Evolutionary conservation across 2,888 invertebrate species (phyloP), one percentile per base, ranked within the genome.

Genomic region (Linnaemya vulpina): DNA sequence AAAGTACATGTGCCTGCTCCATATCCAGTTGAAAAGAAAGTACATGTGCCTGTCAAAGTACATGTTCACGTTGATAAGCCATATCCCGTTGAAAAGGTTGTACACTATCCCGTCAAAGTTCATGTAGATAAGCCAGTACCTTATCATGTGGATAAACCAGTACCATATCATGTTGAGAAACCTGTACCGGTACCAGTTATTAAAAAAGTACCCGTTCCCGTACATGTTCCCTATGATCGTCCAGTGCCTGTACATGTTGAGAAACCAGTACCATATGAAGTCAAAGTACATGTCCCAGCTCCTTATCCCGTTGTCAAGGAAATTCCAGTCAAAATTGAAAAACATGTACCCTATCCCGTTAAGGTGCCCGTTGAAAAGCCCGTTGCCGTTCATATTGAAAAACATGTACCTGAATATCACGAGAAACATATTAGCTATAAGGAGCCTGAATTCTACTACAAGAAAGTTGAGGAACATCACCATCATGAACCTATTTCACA

Each of bases 1-100:
- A 96, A 96, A 92, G 96, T 96, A 46, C 95, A 94, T 91, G 95
- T 96, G 3, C 95, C 95, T 87, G 96, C 95, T 91, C 96, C 95
- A 86, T 96, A 95, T 93, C 96, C 96, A 68, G 95, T 95, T 1
- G 92, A 94, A 86, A 95, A 95, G 92, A 94, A 94, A 88, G 94
- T 95, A 73, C 94, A 94, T 83, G 92, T 92, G 88, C 95, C 95
- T 87, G 96, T 96, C 38, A 95, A 96, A 90, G 95, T 96, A 86
- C 94, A 95, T 90, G 95, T 96, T 87, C 94, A 94, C 68, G 96
- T 96, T 8, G 96, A 96, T 90, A 95, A 96, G 35, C 96, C 94
- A 15, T 94, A 95, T 46, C 95, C 96, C 38, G 96, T 96, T 0
- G 95, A 95, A 89, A 96, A 96, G 91, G 93, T 95, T 89, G 94